A percentile compares a stretch with the other conserved stretches of the same genome.
These are phyloP conservation scores for Eulacestoma nigropectus DNA, from an alignment of 2,113 vertebrate genomes.

Conservation along the genomic window DNA sequence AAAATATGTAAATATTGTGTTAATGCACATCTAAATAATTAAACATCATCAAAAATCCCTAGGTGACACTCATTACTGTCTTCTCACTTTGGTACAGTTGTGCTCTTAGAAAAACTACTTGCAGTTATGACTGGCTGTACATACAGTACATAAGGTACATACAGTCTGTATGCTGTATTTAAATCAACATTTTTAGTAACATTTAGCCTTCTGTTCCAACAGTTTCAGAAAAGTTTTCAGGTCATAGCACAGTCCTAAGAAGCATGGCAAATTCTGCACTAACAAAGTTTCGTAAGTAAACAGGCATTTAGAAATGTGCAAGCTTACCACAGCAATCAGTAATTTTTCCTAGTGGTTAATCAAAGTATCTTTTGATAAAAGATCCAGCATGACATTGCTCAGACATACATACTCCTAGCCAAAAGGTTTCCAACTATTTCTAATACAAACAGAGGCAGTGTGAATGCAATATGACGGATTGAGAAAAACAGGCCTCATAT, in stretches of 20 bases:
- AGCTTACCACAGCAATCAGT: not conserved
- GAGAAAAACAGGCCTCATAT: not conserved
- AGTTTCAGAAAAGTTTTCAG: not conserved
- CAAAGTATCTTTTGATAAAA: not conserved
- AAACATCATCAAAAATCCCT: constrained; percentile 16
- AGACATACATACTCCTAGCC: not conserved
- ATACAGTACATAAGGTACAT: not conserved
- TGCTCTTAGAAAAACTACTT: not conserved
- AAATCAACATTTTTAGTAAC: not conserved
- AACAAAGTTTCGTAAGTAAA: not conserved
- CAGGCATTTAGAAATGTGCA: not conserved
- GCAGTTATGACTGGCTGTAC: not conserved
- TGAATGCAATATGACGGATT: not conserved
- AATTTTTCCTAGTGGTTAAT: not conserved
- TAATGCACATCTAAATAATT: constrained; percentile 39
- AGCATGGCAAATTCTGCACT: not conserved
- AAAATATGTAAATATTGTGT: constrained; percentile 35
- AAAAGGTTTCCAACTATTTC: not conserved
- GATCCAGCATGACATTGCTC: not conserved
- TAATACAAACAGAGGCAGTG: not conserved
- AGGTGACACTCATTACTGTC: constrained; percentile 11
- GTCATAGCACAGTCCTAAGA: not conserved
- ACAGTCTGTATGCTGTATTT: not conserved
- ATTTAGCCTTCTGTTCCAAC: not conserved
- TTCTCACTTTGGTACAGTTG: not conserved